Evolutionary conservation across 2,888 invertebrate species (phyloP).

Genomic region (Orgyia antiqua): DNA sequence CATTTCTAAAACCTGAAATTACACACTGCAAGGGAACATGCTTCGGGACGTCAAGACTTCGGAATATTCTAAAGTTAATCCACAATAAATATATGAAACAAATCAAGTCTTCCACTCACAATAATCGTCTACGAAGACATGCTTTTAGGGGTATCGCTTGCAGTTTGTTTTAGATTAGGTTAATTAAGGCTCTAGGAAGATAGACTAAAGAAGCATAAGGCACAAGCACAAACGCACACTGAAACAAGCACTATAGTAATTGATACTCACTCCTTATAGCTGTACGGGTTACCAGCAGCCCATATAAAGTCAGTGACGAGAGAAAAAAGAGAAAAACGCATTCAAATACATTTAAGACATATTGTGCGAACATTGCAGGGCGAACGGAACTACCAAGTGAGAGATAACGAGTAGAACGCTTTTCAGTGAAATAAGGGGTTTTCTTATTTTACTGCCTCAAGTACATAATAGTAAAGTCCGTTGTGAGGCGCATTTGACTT

Average conservation of each 20-base stretch:
- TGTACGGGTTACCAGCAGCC: conserved; percentile 83
- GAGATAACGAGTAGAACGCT: conserved; percentile 76
- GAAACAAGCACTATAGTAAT: conserved; percentile 78
- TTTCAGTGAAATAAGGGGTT: conserved; percentile 65
- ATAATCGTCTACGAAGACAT: conserved; percentile 50
- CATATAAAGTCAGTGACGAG: conserved; percentile 83
- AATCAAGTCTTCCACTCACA: conserved; percentile 52
- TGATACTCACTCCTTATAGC: conserved; percentile 84
- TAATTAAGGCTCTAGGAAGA: conserved; percentile 66
- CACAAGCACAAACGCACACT: conserved; percentile 76
- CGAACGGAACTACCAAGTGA: conserved; percentile 79
- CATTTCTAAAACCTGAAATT: conserved; percentile 52
- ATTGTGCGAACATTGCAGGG: conserved; percentile 79
- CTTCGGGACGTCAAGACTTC: conserved; percentile 54
- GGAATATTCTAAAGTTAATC: conserved; percentile 31
- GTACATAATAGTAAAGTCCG: no score
- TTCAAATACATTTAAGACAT: conserved; percentile 79
- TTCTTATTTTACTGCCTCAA: conserved; percentile 68
- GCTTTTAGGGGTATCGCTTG: conserved; percentile 61
- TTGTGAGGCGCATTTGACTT: conserved; percentile 62
- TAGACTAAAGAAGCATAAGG: conserved; percentile 66
- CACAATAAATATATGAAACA: conserved; percentile 35
- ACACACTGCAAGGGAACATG: conserved; percentile 75
- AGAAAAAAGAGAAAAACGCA: conserved; percentile 80
- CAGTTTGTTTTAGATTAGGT: conserved; percentile 59